phyloP scores from a whole-genome alignment of 2,113 vertebrate genomes.

The Genyomyrus donnyi region DNA sequence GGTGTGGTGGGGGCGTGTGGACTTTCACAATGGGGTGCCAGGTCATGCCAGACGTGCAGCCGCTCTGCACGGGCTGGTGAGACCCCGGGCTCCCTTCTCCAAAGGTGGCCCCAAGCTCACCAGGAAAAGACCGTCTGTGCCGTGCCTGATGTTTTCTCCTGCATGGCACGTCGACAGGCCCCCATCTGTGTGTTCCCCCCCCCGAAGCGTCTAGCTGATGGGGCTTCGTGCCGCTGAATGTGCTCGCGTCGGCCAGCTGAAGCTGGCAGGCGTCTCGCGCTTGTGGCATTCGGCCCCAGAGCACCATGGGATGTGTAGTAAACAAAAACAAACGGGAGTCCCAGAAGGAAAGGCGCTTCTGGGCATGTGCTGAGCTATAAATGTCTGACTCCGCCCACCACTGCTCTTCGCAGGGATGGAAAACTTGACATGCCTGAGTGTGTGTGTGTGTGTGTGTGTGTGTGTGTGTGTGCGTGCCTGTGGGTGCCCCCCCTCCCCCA shows the following conservation, averaged over 20 bases:
- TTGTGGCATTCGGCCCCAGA: background rate
- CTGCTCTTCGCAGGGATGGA: background rate
- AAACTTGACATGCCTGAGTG: background rate
- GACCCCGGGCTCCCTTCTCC: background rate
- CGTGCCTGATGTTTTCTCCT: background rate
- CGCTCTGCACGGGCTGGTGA: background rate
- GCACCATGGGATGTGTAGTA: conserved; percentile 12
- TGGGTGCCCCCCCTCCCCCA: background rate
- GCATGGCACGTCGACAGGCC: background rate
- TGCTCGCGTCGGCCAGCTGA: too few relatives aligned
- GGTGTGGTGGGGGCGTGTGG: background rate
- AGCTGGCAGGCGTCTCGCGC: background rate
- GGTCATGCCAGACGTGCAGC: background rate
- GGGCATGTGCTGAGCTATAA: background rate
- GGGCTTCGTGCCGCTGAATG: background rate
- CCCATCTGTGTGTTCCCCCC: background rate
- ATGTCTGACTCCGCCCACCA: background rate
- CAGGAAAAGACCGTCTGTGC: background rate
- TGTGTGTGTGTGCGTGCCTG: background rate
- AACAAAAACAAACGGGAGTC: background rate
- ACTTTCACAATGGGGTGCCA: background rate
- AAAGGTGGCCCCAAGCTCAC: background rate
- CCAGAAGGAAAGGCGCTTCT: background rate
- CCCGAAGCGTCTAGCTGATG: background rate
- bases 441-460: background rate